These are phyloP conservation scores for Nematolebias whitei DNA, from an alignment of 2,113 vertebrate genomes.

Conservation along the genomic window DNA sequence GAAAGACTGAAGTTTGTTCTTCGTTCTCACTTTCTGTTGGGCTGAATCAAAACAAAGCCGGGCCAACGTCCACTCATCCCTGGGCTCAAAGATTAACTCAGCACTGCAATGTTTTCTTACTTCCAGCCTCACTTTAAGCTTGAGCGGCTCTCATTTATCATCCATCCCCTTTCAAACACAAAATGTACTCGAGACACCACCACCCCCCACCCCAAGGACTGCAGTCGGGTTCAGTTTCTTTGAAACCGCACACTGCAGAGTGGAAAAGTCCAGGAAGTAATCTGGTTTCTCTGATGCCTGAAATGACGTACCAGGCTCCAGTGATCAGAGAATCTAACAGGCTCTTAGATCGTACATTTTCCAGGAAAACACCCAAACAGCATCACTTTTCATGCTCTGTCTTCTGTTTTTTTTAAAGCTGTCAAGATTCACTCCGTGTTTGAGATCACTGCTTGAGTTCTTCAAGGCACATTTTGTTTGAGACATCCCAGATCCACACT, in stretches of 20 bases:
- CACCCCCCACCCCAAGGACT: constrained; percentile 1
- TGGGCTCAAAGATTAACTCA: constrained; percentile 9
- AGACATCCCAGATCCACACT: not conserved
- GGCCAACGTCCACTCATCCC: not conserved
- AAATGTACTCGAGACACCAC: constrained; percentile 8
- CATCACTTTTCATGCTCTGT: not conserved
- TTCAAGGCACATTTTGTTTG: not conserved
- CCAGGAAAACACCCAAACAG: not conserved
- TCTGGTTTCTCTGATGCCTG: constrained; percentile 20
- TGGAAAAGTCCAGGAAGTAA: constrained; percentile 12
- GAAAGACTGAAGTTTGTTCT: not conserved
- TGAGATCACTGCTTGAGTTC: not conserved
- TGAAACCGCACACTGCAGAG: constrained; percentile 1
- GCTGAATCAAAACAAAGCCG: not conserved
- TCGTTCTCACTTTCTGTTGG: constrained; percentile 11
- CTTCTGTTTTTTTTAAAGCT: not conserved
- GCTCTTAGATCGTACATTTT: constrained; percentile 20
- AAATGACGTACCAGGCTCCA: constrained; percentile 9
- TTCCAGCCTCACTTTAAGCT: constrained; percentile 11
- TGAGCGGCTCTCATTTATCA: constrained; percentile 31
- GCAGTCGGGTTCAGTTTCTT: constrained; percentile 3
- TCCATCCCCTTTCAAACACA: constrained; percentile 13
- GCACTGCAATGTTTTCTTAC: constrained; percentile 10
- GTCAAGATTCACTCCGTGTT: not conserved
- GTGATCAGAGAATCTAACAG: not conserved